Evolutionary conservation across 92 coral and sea anemone species (phyloP).

Genomic region (Ricordea florida): DNA sequence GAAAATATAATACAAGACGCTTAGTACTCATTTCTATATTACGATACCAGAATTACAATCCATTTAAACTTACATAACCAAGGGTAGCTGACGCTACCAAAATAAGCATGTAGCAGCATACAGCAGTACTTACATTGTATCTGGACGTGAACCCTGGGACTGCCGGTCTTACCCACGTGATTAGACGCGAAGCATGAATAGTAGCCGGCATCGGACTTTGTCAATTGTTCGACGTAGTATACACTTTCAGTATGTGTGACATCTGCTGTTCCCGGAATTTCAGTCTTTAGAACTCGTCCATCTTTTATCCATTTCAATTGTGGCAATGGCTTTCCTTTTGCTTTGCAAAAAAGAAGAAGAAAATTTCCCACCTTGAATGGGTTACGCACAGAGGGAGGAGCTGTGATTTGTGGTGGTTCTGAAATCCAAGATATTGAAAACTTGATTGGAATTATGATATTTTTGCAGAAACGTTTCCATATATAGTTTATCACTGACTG

Average conservation of each 20-base stretch:
- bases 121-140: constrained; percentile 3
- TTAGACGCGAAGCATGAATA: neutral
- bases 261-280: too few species aligned
- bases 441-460: too few species aligned
- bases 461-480: too few species aligned
- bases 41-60: too few species aligned
- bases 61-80: too few species aligned
- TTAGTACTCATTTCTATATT: too few species aligned
- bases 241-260: neutral
- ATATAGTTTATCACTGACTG: too few species aligned
- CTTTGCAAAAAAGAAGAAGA: neutral
- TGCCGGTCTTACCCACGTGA: neutral
- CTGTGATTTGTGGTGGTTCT: neutral
- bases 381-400: neutral
- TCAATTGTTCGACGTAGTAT: neutral
- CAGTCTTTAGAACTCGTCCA: too few species aligned
- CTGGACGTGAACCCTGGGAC: neutral
- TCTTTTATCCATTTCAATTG: constrained; percentile 3
- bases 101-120: too few species aligned
- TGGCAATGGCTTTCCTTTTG: neutral
- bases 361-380: neutral
- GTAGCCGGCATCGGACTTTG: neutral
- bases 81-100: too few species aligned
- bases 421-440: neutral
- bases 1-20: too few species aligned